Evolutionary conservation across 2,113 vertebrate genomes (phyloP).

Genomic region (Lathamus discolor): DNA sequence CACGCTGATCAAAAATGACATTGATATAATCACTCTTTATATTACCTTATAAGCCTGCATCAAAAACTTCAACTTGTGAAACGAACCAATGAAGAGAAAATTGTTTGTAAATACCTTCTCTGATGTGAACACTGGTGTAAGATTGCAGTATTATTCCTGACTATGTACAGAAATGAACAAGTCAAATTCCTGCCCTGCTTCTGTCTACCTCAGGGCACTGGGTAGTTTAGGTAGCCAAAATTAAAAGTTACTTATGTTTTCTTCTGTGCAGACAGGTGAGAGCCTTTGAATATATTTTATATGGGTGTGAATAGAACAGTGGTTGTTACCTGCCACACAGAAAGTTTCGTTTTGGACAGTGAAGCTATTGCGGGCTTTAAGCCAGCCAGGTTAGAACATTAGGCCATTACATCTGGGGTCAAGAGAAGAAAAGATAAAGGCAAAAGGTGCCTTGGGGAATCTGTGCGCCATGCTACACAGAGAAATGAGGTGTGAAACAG

Average conservation of each 20-base stretch:
- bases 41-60: neutral
- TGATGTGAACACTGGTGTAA: neutral
- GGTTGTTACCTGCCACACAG: neutral
- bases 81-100: neutral
- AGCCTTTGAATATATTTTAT: neutral
- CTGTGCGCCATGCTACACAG: neutral
- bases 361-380: neutral
- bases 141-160: neutral
- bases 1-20: neutral
- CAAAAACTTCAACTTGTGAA: neutral
- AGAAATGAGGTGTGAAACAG: neutral
- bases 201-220: neutral
- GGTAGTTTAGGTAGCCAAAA: neutral
- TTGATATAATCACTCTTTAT: fast-evolving
- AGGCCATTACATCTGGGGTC: neutral
- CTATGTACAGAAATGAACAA: neutral
- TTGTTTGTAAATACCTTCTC: neutral
- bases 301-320: neutral
- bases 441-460: neutral
- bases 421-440: neutral
- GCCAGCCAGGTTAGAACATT: neutral
- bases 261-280: neutral
- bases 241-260: neutral
- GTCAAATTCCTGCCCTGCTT: neutral
- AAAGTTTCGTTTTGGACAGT: neutral